phyloP scores from a whole-genome alignment of 1,140 invertebrate species.

The Parapsyche elsis region DNA sequence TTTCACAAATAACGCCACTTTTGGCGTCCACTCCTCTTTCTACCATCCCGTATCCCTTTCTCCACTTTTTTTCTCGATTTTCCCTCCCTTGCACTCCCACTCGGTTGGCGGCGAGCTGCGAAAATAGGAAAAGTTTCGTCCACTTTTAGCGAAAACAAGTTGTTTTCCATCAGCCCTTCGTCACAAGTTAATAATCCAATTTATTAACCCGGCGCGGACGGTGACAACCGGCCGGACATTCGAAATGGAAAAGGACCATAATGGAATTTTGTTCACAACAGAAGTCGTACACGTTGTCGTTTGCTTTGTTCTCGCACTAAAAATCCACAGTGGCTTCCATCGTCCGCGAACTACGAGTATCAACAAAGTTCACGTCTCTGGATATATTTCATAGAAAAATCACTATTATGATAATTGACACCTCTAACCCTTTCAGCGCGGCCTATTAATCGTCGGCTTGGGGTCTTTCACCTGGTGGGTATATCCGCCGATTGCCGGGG shows the following conservation, averaged over 20 bases:
- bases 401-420: no score
- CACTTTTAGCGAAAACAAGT: slow-evolving; percentile 50
- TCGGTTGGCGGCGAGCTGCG: slow-evolving; percentile 11
- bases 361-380: no score
- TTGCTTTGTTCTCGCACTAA: no score
- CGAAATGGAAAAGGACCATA: slow-evolving; percentile 9
- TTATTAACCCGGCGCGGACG: slow-evolving; percentile 49
- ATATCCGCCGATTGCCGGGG: slow-evolving; percentile 32
- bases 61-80: not conserved
- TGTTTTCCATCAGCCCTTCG: slow-evolving; percentile 55
- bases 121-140: slow-evolving; percentile 49
- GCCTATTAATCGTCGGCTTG: not conserved
- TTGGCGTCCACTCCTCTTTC: not conserved
- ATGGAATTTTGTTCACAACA: slow-evolving; percentile 22
- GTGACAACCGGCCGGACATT: slow-evolving; percentile 35
- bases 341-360: no score
- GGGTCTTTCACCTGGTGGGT: slow-evolving; percentile 21
- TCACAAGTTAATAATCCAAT: slow-evolving; percentile 56
- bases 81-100: not conserved
- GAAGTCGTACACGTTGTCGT: no score
- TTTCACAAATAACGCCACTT: slow-evolving; percentile 18
- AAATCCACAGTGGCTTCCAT: no score
- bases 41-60: not conserved
- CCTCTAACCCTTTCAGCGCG: not conserved
- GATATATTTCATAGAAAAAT: no score